Evolutionary conservation across 2,797 vertebrate genomes (phyloP).

Genomic region (Helostoma temminkii): DNA sequence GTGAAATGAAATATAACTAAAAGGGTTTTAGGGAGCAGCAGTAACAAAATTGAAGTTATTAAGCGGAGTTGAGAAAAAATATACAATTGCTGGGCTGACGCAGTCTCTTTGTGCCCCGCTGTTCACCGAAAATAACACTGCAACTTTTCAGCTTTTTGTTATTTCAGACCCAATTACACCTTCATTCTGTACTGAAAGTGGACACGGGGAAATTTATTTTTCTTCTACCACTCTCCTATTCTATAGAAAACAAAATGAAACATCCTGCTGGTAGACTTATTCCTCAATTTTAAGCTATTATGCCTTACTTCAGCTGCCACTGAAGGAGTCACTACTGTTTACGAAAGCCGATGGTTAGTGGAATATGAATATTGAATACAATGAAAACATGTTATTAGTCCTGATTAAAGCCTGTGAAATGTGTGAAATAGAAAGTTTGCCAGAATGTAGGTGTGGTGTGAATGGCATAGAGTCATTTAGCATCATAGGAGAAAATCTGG

Average conservation of each 20-base stretch:
- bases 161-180: conserved; percentile 45
- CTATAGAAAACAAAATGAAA: conserved; percentile 23
- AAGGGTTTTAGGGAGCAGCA: background rate
- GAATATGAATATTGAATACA: conserved; percentile 4
- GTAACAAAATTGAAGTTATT: conserved; percentile 24
- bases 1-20: conserved; percentile 19
- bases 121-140: conserved; percentile 6
- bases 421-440: background rate
- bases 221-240: background rate
- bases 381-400: background rate
- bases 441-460: too few species aligned
- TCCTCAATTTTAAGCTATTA: conserved; percentile 28
- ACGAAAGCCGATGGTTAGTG: background rate
- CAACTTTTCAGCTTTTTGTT: background rate
- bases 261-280: conserved; percentile 13
- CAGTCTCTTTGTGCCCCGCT: conserved; percentile 13
- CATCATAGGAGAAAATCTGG: too few species aligned
- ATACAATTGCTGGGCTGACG: background rate
- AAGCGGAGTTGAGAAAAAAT: conserved; percentile 20
- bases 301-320: conserved; percentile 18
- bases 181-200: conserved; percentile 4
- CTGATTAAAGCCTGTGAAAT: background rate
- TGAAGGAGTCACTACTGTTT: background rate
- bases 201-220: conserved; percentile 18
- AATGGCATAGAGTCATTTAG: too few species aligned